Evolutionary conservation across 2,113 vertebrate genomes (phyloP).

Genomic region (Crotalus helleri): DNA sequence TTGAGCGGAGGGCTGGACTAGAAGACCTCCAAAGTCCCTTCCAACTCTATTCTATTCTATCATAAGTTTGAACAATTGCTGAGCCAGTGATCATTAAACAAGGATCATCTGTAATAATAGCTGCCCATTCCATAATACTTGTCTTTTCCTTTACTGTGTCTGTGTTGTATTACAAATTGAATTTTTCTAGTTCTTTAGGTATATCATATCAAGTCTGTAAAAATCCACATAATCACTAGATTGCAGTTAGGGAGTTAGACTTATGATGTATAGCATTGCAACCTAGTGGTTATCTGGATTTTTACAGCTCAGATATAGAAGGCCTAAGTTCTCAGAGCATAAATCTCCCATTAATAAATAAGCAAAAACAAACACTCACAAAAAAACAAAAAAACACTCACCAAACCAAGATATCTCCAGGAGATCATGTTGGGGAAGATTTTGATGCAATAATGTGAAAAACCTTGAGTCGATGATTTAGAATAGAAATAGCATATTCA

Average conservation of each 20-base stretch:
- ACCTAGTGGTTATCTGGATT: not conserved
- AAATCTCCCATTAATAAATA: not conserved
- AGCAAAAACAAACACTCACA: not conserved
- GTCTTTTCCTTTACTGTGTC: not conserved
- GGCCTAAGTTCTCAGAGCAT: not conserved
- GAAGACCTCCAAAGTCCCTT: too few species aligned
- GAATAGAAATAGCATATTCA: not conserved
- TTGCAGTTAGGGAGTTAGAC: not conserved
- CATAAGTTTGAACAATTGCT: not conserved
- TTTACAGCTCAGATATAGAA: not conserved
- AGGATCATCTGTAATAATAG: not conserved
- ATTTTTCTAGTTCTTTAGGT: not conserved
- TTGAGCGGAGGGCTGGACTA: too few species aligned
- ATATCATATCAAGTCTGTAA: not conserved
- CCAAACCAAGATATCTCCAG: not conserved
- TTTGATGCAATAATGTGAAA: not conserved
- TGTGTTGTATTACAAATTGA: not conserved
- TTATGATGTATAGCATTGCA: not conserved
- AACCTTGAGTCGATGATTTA: not conserved
- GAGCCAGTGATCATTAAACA: not conserved
- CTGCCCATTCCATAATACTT: not conserved
- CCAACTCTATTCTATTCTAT: too few species aligned
- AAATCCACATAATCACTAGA: not conserved
- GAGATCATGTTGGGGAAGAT: not conserved
- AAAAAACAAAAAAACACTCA: not conserved